Evolutionary conservation across 2,113 vertebrate genomes (phyloP).

Genomic region (Azemiops feae): DNA sequence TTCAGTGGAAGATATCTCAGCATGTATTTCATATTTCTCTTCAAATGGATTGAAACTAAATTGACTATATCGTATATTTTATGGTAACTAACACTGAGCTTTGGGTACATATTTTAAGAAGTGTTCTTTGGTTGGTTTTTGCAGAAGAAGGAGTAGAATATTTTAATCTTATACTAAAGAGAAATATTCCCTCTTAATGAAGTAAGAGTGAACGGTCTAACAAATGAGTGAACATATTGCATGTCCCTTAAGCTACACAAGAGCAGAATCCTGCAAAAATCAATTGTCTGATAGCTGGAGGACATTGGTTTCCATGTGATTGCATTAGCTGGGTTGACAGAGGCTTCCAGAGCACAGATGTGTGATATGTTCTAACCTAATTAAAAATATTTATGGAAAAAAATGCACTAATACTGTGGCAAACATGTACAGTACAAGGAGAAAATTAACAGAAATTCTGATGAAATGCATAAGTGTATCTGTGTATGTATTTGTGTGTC

Average conservation of each 20-base stretch:
- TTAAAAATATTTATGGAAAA: conserved; percentile 61
- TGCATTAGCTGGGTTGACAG: conserved; percentile 67
- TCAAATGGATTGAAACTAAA: background rate
- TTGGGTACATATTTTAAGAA: background rate
- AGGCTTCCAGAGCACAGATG: conserved; percentile 52
- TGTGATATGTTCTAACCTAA: conserved; percentile 68
- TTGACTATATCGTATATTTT: background rate
- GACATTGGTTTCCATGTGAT: conserved; percentile 65
- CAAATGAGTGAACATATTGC: conserved; percentile 58
- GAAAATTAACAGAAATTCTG: conserved; percentile 45
- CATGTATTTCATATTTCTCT: background rate
- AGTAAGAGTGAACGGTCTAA: conserved; percentile 50
- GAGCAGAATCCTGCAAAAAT: conserved; percentile 69
- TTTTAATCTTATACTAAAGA: conserved; percentile 29
- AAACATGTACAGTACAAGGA: conserved; percentile 29
- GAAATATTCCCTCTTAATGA: conserved; percentile 38
- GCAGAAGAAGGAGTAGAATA: background rate
- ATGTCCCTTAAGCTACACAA: conserved; percentile 64
- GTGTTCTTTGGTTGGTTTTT: background rate
- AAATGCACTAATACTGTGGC: conserved; percentile 49
- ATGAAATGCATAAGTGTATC: conserved; percentile 4
- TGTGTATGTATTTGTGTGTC: background rate
- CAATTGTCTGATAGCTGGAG: conserved; percentile 68
- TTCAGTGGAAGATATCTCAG: background rate
- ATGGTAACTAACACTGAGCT: conserved; percentile 2